Conservation (phyloP, 2,888 invertebrate species). For the Acrobasis suavella region DNA sequence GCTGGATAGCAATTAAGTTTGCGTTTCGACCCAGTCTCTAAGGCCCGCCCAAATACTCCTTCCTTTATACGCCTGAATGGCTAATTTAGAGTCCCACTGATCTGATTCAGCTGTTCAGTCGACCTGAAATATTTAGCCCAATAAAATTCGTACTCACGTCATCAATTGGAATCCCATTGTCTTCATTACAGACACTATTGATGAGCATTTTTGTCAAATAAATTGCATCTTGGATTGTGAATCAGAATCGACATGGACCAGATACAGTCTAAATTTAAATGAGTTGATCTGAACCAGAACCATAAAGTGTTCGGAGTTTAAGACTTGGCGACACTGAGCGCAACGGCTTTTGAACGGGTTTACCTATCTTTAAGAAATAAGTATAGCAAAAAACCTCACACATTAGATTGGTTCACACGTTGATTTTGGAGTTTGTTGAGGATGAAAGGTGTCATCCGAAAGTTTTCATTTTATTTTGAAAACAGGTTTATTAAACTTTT, state of each 20-base stretch:
- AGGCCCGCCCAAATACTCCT: constrained; percentile 24
- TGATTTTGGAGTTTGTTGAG: too few relatives aligned
- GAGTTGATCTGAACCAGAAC: constrained; percentile 48
- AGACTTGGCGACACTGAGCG: too few relatives aligned
- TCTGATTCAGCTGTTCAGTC: constrained; percentile 75
- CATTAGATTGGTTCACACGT: too few relatives aligned
- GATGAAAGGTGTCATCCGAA: too few relatives aligned
- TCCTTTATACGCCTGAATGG: constrained; percentile 61
- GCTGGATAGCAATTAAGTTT: too few relatives aligned
- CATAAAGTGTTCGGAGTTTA: constrained; percentile 17
- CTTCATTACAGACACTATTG: constrained; percentile 36
- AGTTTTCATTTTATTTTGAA: too few relatives aligned
- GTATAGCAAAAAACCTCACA: too few relatives aligned
- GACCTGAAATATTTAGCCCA: constrained; percentile 72
- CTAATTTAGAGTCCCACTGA: constrained; percentile 72
- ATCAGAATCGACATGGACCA: constrained; percentile 49
- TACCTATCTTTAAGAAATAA: too few relatives aligned
- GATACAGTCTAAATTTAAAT: constrained; percentile 47
- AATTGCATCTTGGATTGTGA: constrained; percentile 32
- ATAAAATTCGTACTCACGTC: constrained; percentile 61
- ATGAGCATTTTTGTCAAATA: constrained; percentile 40
- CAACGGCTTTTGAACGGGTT: too few relatives aligned
- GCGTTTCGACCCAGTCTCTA: too few relatives aligned
- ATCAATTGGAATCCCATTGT: constrained; percentile 65
- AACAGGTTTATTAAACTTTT: too few relatives aligned